A percentile compares a stretch with the other conserved stretches of the same genome.
phyloP scores from a whole-genome alignment of 2,888 invertebrate species.

The Tineola bisselliella region DNA sequence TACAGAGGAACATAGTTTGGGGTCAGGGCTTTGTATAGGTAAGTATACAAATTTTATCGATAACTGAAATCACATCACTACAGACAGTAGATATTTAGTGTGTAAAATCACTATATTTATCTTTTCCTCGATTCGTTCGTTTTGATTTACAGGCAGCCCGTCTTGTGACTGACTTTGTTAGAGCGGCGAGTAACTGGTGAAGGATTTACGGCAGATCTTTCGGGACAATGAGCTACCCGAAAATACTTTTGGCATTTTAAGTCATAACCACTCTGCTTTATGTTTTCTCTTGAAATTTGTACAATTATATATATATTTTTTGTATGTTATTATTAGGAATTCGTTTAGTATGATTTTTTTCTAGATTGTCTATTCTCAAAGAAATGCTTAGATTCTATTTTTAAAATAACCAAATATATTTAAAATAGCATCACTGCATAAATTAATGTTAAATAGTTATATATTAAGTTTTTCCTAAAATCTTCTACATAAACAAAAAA shows the following conservation, averaged over 20 bases:
- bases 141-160: constrained; percentile 62
- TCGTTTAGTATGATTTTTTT: no score
- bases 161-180: constrained; percentile 64
- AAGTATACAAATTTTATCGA: neutral
- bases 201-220: constrained; percentile 54
- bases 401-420: no score
- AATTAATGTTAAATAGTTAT: no score
- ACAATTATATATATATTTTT: neutral
- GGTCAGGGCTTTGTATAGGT: no score
- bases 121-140: constrained; percentile 48
- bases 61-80: neutral
- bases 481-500: neutral
- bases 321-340: no score
- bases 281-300: constrained; percentile 18
- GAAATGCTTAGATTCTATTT: no score
- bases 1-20: no score
- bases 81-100: neutral
- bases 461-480: no score
- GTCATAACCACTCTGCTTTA: constrained; percentile 43
- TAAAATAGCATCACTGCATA: no score
- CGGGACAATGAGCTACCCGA: constrained; percentile 45
- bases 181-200: constrained; percentile 43
- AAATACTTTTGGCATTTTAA: constrained; percentile 48
- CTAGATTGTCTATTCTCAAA: no score
- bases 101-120: constrained; percentile 25